These are phyloP conservation scores for Dolichopus griseipennis DNA, from an alignment of 2,888 invertebrate species.

Conservation along the genomic window DNA sequence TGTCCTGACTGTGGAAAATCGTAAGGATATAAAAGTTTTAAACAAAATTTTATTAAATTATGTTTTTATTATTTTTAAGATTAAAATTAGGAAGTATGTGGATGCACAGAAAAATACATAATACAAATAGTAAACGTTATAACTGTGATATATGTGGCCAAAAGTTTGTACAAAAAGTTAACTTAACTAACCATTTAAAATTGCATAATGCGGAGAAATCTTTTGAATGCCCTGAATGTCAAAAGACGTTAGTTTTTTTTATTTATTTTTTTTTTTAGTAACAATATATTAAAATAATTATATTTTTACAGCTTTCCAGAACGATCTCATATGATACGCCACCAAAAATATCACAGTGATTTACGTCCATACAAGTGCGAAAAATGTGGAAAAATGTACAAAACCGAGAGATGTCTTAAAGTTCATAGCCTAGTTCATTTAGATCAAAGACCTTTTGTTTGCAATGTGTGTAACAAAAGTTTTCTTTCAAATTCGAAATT, in stretches of 20 bases:
- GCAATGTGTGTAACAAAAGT: conserved; percentile 49
- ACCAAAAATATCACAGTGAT: conserved; percentile 42
- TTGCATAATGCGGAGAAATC: conserved; percentile 41
- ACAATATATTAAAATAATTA: conserved; percentile 10
- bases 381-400: conserved; percentile 44
- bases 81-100: conserved; percentile 42
- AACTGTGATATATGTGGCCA: conserved; percentile 43
- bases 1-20: conserved; percentile 43
- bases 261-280: neutral
- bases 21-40: conserved; percentile 27
- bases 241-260: conserved; percentile 31
- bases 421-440: conserved; percentile 50
- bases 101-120: conserved; percentile 44
- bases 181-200: conserved; percentile 41
- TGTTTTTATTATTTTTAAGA: conserved; percentile 24
- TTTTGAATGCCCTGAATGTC: conserved; percentile 41
- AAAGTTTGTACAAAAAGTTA: conserved; percentile 44
- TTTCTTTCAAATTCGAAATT: conserved; percentile 51
- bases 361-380: conserved; percentile 41
- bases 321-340: conserved; percentile 40
- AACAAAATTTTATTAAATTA: no score
- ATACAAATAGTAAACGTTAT: conserved; percentile 39
- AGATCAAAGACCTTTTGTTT: conserved; percentile 48
- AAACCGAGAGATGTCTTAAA: conserved; percentile 51
- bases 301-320: conserved; percentile 35